Evolutionary conservation across 2,113 vertebrate species (phyloP).

Genomic region (Centropristis striata): DNA sequence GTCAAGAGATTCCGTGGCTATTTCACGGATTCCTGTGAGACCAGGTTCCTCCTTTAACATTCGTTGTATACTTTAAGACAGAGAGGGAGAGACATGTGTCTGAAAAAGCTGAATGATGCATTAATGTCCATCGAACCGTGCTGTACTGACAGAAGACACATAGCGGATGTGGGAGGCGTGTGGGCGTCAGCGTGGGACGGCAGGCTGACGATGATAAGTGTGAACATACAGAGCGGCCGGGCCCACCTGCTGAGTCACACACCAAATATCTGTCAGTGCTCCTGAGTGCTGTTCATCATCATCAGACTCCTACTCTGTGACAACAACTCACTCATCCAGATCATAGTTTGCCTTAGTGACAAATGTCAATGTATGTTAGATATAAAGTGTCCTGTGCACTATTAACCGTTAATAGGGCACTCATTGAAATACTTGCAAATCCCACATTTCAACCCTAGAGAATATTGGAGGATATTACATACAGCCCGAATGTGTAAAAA

Average conservation of each 20-base stretch:
- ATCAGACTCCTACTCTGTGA: slow-evolving; percentile 43
- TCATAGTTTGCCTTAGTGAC: too few species aligned
- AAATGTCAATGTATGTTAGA: not conserved
- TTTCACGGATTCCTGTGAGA: too few species aligned
- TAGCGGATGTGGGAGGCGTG: slow-evolving; percentile 55
- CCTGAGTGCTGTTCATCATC: slow-evolving; percentile 23
- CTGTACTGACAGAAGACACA: slow-evolving; percentile 33
- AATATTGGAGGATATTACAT: too few species aligned
- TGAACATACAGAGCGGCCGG: slow-evolving; percentile 40
- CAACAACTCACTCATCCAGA: slow-evolving; percentile 2
- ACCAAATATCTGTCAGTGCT: slow-evolving; percentile 35
- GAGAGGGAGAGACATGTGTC: not conserved
- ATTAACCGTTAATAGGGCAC: too few species aligned
- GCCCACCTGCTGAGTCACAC: slow-evolving; percentile 45
- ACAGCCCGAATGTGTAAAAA: too few species aligned
- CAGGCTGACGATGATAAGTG: slow-evolving; percentile 36
- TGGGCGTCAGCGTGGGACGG: slow-evolving; percentile 39
- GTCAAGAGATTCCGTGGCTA: too few species aligned
- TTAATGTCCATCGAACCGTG: not conserved
- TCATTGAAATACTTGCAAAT: too few species aligned
- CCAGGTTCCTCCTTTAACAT: not conserved
- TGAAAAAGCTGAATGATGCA: not conserved
- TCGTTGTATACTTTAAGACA: not conserved
- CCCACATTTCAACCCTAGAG: too few species aligned
- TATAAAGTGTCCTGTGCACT: not conserved